phyloP scores from a whole-genome alignment of 2,797 vertebrate species.

The Megalops cyprinoides region DNA sequence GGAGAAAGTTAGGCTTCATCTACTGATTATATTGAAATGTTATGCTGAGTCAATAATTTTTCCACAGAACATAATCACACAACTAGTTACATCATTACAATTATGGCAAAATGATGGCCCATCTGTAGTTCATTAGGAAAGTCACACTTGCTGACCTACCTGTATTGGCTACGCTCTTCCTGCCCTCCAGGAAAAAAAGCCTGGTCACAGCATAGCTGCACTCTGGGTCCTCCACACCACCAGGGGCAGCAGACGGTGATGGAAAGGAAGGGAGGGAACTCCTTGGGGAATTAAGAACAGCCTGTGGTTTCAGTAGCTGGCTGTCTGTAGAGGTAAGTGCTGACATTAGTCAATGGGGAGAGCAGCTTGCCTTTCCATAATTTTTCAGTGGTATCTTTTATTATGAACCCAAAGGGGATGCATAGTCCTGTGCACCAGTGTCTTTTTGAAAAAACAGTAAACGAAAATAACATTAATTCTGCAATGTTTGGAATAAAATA shows the following conservation, averaged over 20 bases:
- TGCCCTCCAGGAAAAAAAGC: slow-evolving; percentile 73
- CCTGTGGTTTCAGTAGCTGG: slow-evolving; percentile 8
- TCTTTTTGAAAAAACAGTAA: no score
- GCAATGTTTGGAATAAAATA: neutral
- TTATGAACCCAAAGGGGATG: neutral
- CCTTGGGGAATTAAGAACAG: slow-evolving; percentile 11
- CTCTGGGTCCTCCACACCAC: slow-evolving; percentile 49
- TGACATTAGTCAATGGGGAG: neutral
- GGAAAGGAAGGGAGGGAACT: slow-evolving; percentile 12
- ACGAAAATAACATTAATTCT: neutral
- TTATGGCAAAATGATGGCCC: neutral
- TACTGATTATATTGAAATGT: neutral
- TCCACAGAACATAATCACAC: no score
- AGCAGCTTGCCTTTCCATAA: neutral
- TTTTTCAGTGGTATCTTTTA: neutral
- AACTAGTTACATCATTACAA: no score
- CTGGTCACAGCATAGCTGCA: slow-evolving; percentile 60
- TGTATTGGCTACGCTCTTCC: slow-evolving; percentile 57
- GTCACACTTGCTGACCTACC: slow-evolving; percentile 55
- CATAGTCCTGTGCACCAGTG: neutral
- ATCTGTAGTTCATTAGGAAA: neutral
- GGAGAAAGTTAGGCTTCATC: neutral
- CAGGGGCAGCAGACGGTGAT: slow-evolving; percentile 28
- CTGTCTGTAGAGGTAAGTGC: slow-evolving; percentile 29
- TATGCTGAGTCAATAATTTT: slow-evolving; percentile 6